Evolutionary conservation across 2,888 invertebrate species (phyloP), one percentile per base, ranked within the genome.

Genomic region (Stenoptilia bipunctidactyla): DNA sequence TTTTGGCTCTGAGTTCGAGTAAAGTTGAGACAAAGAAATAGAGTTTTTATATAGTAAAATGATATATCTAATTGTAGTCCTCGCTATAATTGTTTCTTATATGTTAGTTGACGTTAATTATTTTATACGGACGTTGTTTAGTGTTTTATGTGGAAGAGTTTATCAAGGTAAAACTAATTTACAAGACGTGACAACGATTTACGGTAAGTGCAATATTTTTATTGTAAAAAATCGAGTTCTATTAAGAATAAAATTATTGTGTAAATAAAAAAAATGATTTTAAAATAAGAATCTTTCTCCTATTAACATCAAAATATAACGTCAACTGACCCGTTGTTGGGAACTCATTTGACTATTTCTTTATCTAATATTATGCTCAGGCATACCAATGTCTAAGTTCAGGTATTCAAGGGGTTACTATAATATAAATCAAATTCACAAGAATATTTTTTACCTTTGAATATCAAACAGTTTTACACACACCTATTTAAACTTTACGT

Each of bases 41-140:
- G n/a, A n/a, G n/a, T n/a, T n/a, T n/a, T n/a, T n/a, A n/a, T n/a
- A n/a, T n/a, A n/a, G n/a, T n/a, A n/a, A 20, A 30, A 30, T 30
- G 30, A 8, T 30, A 3, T 30, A 30, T 30, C 10, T 30, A 30
- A 30, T n/a, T 3, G 9, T 30, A n/a, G n/a, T 30, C 10, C 2
- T 30, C 2, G 10, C 10, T 30, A n/a, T 30, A 3, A 10, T 30
- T 12, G 4, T 35, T 15, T 3, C 27, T 9, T 87, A 89, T 60
- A 73, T 82, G 35, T 66, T 86, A 41, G 66, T 89, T 44, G 90
- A 90, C 65, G 66, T 90, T 42, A 88, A 90, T 59, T 90, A 90
- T 63, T 90, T 90, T 64, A 61, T 89, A 50, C 79, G 90, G 53
- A 87, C 88, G 45, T 43, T 27, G 13, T 44, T 8, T 43, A 44